Conservation (phyloP, 92 coral and sea anemone species). For the Blastomussa wellsi region DNA sequence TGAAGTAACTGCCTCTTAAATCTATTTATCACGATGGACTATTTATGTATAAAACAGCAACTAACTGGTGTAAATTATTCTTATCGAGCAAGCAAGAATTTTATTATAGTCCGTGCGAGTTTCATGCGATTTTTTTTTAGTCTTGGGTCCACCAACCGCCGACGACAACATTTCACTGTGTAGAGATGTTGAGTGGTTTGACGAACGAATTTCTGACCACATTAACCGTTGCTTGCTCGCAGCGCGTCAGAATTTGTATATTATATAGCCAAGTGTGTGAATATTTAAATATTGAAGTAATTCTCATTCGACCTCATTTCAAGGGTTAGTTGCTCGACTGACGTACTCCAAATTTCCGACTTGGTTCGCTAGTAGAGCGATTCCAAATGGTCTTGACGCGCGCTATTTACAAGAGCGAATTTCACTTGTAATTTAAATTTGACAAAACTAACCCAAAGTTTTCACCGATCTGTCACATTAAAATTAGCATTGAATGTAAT, state of each 20-base stretch:
- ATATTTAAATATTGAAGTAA: conserved; percentile 73
- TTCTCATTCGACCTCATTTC: conserved; percentile 57
- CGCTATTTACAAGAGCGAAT: conserved; percentile 67
- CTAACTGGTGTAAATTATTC: conserved; percentile 82
- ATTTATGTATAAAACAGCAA: conserved; percentile 77
- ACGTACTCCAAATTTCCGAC: conserved; percentile 5
- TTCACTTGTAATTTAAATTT: conserved; percentile 82
- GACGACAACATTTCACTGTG: conserved; percentile 51
- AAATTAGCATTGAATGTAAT: conserved; percentile 81
- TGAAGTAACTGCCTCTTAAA: conserved; percentile 58
- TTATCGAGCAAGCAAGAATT: conserved; percentile 55
- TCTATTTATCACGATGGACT: conserved; percentile 62
- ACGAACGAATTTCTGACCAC: conserved; percentile 59
- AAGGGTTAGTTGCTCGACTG: conserved; percentile 76
- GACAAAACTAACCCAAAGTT: conserved; percentile 92
- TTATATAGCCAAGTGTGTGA: conserved; percentile 72
- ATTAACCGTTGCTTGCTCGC: conserved; percentile 63
- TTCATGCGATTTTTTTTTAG: conserved; percentile 6
- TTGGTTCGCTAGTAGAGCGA: conserved; percentile 20
- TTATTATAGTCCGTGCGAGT: conserved; percentile 40
- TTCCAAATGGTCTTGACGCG: conserved; percentile 11
- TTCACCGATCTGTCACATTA: conserved; percentile 89
- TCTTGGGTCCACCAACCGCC: conserved; percentile 16
- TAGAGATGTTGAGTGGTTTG: conserved; percentile 32
- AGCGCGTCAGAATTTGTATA: conserved; percentile 79